These are phyloP conservation scores for Pluvianellus socialis DNA, from an alignment of 2,113 vertebrate genomes.

Conservation along the genomic window DNA sequence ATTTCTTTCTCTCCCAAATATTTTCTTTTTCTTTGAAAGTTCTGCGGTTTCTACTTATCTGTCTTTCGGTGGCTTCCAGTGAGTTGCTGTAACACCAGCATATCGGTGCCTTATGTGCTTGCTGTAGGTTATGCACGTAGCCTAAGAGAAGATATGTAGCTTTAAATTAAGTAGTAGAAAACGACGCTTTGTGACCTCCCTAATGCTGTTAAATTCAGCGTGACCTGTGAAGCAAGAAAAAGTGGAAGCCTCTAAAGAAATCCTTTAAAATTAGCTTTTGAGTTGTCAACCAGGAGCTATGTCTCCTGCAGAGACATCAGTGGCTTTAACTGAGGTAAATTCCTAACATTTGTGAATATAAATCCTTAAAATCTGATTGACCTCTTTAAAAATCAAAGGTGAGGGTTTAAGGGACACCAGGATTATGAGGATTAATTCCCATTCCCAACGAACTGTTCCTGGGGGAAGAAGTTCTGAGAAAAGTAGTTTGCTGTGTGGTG, in stretches of 20 bases:
- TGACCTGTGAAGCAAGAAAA: neutral
- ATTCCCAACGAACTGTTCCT: constrained; percentile 43
- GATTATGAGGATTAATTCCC: constrained; percentile 69
- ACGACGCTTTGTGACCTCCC: neutral
- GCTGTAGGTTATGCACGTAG: neutral
- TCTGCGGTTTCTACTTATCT: neutral
- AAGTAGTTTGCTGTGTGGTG: constrained; percentile 1
- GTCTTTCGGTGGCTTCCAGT: neutral
- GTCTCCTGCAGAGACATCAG: neutral
- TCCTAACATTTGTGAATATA: constrained; percentile 45
- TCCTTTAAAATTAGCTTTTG: constrained; percentile 16
- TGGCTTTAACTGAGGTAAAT: constrained; percentile 38
- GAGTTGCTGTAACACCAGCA: neutral
- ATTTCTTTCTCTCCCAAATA: neutral
- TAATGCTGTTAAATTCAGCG: neutral
- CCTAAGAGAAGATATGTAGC: neutral
- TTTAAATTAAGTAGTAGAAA: neutral
- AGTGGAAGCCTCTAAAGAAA: neutral
- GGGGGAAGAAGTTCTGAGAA: constrained; percentile 10
- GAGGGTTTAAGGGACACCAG: constrained; percentile 43
- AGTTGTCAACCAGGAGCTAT: neutral
- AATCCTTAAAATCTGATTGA: constrained; percentile 57
- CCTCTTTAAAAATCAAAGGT: constrained; percentile 61
- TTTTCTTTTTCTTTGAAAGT: neutral
- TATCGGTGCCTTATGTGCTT: neutral